phyloP scores from a whole-genome alignment of 2,113 vertebrate species.

The Oryzias curvinotus region DNA sequence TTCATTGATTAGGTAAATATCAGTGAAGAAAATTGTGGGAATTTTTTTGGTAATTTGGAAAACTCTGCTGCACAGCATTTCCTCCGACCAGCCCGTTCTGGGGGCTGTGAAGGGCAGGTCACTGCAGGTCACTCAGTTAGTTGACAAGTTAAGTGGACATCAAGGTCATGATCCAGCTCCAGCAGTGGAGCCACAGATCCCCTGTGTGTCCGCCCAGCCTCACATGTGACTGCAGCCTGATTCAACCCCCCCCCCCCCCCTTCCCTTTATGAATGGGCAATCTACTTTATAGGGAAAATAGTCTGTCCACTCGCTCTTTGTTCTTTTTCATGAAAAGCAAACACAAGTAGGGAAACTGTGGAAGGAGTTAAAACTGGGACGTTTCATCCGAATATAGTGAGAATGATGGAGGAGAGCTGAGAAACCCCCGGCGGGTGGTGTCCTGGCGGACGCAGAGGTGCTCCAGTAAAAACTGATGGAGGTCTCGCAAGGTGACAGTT shows the following conservation, averaged over 20 bases:
- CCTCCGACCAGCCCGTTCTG: constrained; percentile 7
- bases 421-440: neutral
- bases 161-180: constrained; percentile 68
- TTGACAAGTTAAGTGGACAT: constrained; percentile 61
- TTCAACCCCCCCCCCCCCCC: constrained; percentile 58
- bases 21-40: too few species aligned
- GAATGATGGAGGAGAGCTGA: too few species aligned
- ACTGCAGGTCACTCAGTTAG: constrained; percentile 34
- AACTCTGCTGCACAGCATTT: too few species aligned
- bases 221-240: constrained; percentile 34
- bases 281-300: constrained; percentile 65
- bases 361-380: too few species aligned
- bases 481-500: constrained; percentile 75
- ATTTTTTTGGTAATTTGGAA: too few species aligned
- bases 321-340: constrained; percentile 19
- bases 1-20: too few species aligned
- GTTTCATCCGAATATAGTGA: too few species aligned
- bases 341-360: too few species aligned
- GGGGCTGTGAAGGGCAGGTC: constrained; percentile 30
- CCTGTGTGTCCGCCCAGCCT: constrained; percentile 2
- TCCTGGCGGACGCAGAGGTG: constrained; percentile 19
- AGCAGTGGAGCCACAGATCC: constrained; percentile 10
- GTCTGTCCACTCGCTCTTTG: constrained; percentile 24
- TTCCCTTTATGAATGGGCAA: constrained; percentile 27
- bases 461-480: constrained; percentile 53